phyloP scores from a whole-genome alignment of 2,888 invertebrate species.

The Neocrepidodera transversa region DNA sequence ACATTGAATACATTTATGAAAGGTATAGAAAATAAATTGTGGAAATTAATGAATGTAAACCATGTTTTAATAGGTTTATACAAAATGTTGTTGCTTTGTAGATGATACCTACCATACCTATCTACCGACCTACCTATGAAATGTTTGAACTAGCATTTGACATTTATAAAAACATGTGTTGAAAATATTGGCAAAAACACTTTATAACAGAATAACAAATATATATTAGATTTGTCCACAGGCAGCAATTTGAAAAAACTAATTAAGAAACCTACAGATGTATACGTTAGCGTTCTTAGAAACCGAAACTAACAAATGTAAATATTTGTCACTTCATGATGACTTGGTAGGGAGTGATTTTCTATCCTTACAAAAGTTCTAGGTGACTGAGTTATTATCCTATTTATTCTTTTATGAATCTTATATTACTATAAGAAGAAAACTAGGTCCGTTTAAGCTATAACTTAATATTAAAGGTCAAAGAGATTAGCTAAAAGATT shows the following conservation, averaged over 20 bases:
- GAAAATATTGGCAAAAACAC: background rate
- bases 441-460: background rate
- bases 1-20: too few species aligned
- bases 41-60: too few species aligned
- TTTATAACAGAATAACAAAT: background rate
- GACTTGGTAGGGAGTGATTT: constrained; percentile 11
- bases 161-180: constrained; percentile 12
- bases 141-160: background rate
- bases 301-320: constrained; percentile 6
- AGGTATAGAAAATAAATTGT: too few species aligned
- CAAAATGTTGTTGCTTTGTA: too few species aligned
- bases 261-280: background rate
- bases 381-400: background rate
- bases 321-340: constrained; percentile 11
- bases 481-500: background rate
- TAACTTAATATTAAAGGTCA: background rate
- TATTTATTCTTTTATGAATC: background rate
- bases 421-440: background rate
- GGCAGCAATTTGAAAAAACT: background rate
- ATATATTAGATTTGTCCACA: background rate
- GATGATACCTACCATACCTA: too few species aligned
- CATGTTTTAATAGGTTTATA: too few species aligned
- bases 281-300: background rate
- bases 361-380: background rate
- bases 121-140: background rate